A percentile compares a stretch with the other conserved stretches of the same genome.
These are phyloP conservation scores for Parotocinclus haroldoi DNA, from an alignment of 2,797 vertebrate genomes.

Conservation along the genomic window DNA sequence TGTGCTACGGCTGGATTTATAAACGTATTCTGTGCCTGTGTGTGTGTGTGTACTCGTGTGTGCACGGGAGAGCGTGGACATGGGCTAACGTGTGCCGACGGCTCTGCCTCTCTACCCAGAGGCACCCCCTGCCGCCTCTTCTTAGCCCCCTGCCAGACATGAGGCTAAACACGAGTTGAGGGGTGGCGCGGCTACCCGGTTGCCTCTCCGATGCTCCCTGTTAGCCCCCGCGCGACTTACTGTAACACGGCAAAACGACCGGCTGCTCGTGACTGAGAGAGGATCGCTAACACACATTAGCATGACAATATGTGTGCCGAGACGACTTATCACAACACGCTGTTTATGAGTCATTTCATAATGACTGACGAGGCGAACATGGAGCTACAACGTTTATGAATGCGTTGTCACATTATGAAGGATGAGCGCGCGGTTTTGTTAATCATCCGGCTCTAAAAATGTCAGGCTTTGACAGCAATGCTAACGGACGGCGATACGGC, in stretches of 20 bases:
- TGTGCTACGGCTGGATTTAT: not conserved
- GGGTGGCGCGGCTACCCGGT: conserved; percentile 16
- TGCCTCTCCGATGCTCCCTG: too few relatives aligned
- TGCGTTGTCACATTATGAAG: conserved; percentile 1
- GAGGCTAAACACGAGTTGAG: conserved; percentile 49
- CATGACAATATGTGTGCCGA: not conserved
- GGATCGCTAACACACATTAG: conserved; percentile 2
- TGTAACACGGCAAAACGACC: not conserved
- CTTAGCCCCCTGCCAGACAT: conserved; percentile 57
- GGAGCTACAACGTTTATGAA: conserved; percentile 1
- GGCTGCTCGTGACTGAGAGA: not conserved
- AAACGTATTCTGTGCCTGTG: not conserved
- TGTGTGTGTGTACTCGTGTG: not conserved
- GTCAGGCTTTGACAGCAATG: conserved; percentile 18
- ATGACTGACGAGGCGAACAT: conserved; percentile 11
- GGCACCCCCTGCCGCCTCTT: conserved; percentile 50
- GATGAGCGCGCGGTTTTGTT: conserved; percentile 11
- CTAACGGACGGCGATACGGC: conserved; percentile 9
- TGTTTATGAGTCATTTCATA: conserved; percentile 29
- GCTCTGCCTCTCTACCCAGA: conserved; percentile 54
- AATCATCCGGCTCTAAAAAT: conserved; percentile 25
- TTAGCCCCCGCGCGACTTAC: not conserved
- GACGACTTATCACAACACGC: conserved; percentile 9
- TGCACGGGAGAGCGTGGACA: not conserved
- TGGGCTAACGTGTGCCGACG: conserved; percentile 42